These are phyloP conservation scores for Ciconia nigra DNA, from an alignment of 2,797 vertebrate species.

Conservation along the genomic window DNA sequence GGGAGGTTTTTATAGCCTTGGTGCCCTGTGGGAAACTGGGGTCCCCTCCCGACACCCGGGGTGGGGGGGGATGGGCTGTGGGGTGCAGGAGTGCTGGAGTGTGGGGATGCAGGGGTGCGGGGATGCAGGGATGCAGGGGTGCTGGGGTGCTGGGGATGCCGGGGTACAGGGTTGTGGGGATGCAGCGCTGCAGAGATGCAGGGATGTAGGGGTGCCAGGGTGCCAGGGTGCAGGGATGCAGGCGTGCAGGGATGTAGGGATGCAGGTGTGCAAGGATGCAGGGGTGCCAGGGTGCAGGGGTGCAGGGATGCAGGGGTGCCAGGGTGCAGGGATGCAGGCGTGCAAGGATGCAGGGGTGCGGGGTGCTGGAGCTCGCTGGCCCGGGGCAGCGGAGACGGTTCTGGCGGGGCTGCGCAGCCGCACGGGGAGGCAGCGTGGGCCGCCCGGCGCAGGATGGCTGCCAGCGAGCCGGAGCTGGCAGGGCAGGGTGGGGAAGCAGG, in stretches of 20 bases:
- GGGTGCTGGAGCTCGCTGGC: neutral
- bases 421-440: slow-evolving; percentile 15
- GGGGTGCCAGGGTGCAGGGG: fast-evolving
- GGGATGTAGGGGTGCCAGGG: fast-evolving
- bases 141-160: too few relatives aligned
- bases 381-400: neutral
- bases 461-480: slow-evolving; percentile 8
- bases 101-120: fast-evolving
- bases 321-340: too few relatives aligned
- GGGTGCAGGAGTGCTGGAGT: fast-evolving
- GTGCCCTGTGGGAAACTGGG: neutral
- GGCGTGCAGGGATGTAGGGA: neutral
- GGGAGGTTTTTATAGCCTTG: neutral
- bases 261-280: neutral
- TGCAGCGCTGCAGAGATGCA: neutral
- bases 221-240: fast-evolving
- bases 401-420: neutral
- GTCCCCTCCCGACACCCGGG: fast-evolving
- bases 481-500: slow-evolving; percentile 51
- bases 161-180: neutral
- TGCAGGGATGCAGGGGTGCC: too few relatives aligned
- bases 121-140: too few relatives aligned
- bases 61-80: neutral
- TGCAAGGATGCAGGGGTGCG: neutral
- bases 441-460: neutral